Evolutionary conservation across 1,140 invertebrate species (phyloP).

Genomic region (Chionoecetes opilio): DNA sequence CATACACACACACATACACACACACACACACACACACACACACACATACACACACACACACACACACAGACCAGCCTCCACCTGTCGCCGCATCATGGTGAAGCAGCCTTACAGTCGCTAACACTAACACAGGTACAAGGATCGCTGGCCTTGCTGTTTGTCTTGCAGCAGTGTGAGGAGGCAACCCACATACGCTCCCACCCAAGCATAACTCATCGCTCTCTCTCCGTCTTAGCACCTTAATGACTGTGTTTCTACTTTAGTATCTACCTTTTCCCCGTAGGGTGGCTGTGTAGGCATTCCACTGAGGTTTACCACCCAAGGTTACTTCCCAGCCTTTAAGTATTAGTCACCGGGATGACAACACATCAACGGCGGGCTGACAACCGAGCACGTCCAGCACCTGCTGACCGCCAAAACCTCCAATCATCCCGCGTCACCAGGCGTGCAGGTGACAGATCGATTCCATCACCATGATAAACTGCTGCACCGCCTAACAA

Average conservation of each 20-base stretch:
- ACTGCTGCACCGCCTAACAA: background rate
- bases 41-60: too few relatives aligned
- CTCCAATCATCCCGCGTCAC: background rate
- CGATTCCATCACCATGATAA: background rate
- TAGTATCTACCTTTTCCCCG: slow-evolving; percentile 34
- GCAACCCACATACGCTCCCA: slow-evolving; percentile 16
- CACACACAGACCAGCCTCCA: background rate
- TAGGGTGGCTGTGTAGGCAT: slow-evolving; percentile 54
- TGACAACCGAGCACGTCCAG: background rate
- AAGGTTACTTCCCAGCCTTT: background rate
- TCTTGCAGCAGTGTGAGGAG: background rate
- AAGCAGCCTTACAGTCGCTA: too few relatives aligned
- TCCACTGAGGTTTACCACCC: slow-evolving; percentile 46
- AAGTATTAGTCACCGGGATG: background rate
- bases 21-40: too few relatives aligned
- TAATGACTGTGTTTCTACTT: slow-evolving; percentile 34
- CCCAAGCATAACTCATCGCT: slow-evolving; percentile 44
- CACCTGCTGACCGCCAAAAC: background rate
- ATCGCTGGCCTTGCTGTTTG: background rate
- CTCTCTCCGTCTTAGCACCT: background rate
- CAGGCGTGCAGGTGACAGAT: background rate
- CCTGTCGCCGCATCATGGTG: background rate
- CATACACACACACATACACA: too few relatives aligned
- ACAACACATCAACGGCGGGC: background rate
- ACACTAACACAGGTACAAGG: slow-evolving; percentile 41